phyloP scores from a whole-genome alignment of 2,113 vertebrate genomes.

The Uria lomvia region DNA sequence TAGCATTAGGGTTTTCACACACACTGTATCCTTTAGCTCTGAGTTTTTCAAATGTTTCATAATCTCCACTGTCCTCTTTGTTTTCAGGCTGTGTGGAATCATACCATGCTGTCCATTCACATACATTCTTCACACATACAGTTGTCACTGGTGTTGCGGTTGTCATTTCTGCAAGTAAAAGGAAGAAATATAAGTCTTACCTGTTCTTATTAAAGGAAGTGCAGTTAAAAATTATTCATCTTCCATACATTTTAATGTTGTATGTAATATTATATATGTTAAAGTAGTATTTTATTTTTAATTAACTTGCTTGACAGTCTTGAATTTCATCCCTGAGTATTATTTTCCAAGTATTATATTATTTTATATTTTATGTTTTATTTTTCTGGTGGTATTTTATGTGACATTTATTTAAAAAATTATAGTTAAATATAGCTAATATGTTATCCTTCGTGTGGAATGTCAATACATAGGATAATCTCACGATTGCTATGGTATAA shows the following conservation, averaged over 20 bases:
- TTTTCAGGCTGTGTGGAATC: constrained; percentile 32
- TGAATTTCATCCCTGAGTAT: background rate
- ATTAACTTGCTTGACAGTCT: background rate
- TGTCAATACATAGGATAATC: background rate
- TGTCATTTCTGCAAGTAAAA: background rate
- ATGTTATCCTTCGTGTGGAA: background rate
- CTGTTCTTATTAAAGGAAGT: background rate
- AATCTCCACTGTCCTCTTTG: constrained; percentile 41
- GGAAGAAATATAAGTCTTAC: background rate
- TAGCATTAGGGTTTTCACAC: background rate
- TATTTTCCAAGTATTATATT: background rate
- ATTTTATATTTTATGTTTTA: background rate
- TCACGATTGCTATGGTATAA: background rate
- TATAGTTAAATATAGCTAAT: background rate
- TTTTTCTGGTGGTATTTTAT: background rate
- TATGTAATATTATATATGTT: background rate
- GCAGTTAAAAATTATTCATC: background rate
- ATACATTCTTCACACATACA: constrained; percentile 54
- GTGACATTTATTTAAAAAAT: background rate
- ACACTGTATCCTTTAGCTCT: constrained; percentile 24
- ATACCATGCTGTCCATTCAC: constrained; percentile 70
- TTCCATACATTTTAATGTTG: background rate
- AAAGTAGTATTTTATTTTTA: background rate
- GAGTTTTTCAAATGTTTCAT: constrained; percentile 66
- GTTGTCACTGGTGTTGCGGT: background rate